Evolutionary conservation across 2,797 vertebrate species (phyloP).

Genomic region (Avahi laniger): DNA sequence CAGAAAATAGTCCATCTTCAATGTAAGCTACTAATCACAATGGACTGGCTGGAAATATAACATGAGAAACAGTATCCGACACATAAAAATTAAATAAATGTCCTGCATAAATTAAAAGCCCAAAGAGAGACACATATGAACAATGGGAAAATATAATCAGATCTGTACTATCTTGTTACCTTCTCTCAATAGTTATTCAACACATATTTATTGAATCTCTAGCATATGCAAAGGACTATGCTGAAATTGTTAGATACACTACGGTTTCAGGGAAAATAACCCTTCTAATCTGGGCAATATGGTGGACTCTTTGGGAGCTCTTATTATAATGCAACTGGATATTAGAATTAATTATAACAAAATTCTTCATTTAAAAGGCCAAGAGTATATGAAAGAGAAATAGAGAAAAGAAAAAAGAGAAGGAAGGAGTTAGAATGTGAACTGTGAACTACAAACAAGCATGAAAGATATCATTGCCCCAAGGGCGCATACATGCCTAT

Average conservation of each 20-base stretch:
- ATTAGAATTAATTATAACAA: not conserved
- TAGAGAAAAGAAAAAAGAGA: not conserved
- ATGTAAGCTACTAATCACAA: not conserved
- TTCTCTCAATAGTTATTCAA: not conserved
- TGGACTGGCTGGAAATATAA: not conserved
- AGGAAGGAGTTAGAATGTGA: not conserved
- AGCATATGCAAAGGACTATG: not conserved
- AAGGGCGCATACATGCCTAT: not conserved
- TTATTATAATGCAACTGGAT: not conserved
- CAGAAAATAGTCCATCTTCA: not conserved
- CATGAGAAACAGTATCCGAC: not conserved
- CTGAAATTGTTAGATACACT: not conserved
- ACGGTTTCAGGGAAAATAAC: not conserved
- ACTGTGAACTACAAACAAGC: not conserved
- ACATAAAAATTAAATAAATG: slow-evolving; percentile 1
- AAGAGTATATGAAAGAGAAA: not conserved
- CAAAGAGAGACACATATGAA: not conserved
- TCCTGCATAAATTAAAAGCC: not conserved
- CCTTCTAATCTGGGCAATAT: not conserved
- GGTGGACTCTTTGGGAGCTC: not conserved
- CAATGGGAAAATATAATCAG: not conserved
- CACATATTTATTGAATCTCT: not conserved
- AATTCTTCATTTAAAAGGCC: not conserved
- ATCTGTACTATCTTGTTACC: not conserved
- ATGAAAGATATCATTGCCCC: not conserved